Evolutionary conservation across 2,888 invertebrate genomes (phyloP).

Genomic region (Ophion ventricosus): DNA sequence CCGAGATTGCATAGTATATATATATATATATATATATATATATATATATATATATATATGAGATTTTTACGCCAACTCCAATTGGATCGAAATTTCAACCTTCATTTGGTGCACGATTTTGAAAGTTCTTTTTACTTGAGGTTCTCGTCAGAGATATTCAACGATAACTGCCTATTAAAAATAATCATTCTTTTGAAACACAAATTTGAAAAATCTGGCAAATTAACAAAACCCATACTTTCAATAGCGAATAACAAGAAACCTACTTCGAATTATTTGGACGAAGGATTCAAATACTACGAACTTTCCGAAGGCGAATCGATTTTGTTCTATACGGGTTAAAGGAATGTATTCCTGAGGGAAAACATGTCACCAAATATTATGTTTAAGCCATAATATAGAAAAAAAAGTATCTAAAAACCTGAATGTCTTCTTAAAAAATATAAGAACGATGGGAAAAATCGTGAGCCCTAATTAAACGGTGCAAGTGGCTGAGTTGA

Average conservation of each 20-base stretch:
- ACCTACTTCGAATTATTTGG: too few species aligned
- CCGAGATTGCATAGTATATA: slow-evolving; percentile 30
- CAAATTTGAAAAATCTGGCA: background rate
- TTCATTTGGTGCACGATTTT: background rate
- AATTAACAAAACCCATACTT: background rate
- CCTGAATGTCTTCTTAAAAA: background rate
- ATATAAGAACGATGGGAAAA: background rate
- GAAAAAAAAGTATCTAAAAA: too few species aligned
- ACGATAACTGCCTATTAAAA: background rate
- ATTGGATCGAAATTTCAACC: background rate
- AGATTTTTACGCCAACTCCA: slow-evolving; percentile 18
- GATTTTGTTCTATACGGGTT: too few species aligned
- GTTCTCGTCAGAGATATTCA: background rate
- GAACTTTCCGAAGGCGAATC: too few species aligned
- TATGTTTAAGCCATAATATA: too few species aligned
- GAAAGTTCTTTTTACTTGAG: background rate
- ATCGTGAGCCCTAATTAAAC: background rate
- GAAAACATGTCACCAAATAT: too few species aligned
- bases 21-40: background rate
- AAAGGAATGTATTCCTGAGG: too few species aligned
- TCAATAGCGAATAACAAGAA: background rate
- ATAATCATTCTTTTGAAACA: background rate
- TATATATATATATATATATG: background rate
- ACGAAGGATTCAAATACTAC: too few species aligned
- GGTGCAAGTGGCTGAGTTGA: background rate